A percentile compares a stretch with the other conserved stretches of the same genome.
phyloP scores from a whole-genome alignment of 2,797 vertebrate species.

The Bovichtus variegatus region DNA sequence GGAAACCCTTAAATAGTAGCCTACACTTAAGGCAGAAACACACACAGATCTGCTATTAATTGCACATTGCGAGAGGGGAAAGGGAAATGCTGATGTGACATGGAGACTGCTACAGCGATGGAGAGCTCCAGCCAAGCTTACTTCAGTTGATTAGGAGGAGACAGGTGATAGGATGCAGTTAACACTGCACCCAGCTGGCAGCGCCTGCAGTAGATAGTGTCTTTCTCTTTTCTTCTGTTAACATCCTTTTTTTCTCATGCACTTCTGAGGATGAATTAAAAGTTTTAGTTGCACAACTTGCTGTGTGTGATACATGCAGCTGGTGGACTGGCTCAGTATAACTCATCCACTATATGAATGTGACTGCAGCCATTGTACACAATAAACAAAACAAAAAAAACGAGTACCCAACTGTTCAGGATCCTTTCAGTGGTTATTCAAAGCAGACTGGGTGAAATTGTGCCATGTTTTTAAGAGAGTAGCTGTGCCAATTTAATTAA shows the following conservation, averaged over 20 bases:
- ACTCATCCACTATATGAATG: slow-evolving; percentile 11
- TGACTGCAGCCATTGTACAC: slow-evolving; percentile 1
- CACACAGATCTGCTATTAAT: slow-evolving; percentile 63
- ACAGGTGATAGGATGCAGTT: slow-evolving; percentile 65
- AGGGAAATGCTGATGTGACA: slow-evolving; percentile 71
- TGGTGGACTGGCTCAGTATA: slow-evolving; percentile 1
- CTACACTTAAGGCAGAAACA: slow-evolving; percentile 21
- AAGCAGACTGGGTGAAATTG: neutral
- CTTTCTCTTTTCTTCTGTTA: slow-evolving; percentile 10
- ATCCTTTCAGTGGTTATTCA: neutral
- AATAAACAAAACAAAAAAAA: neutral
- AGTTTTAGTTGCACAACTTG: slow-evolving; percentile 19
- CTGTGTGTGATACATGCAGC: slow-evolving; percentile 30
- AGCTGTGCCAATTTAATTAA: slow-evolving; percentile 21
- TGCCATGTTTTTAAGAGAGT: neutral
- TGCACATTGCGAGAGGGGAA: slow-evolving; percentile 25
- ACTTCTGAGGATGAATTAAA: slow-evolving; percentile 21
- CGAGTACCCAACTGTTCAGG: neutral
- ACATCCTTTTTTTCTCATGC: slow-evolving; percentile 16
- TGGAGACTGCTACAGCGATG: slow-evolving; percentile 56
- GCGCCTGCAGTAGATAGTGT: slow-evolving; percentile 4
- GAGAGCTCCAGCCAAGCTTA: slow-evolving; percentile 56
- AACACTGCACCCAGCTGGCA: slow-evolving; percentile 50
- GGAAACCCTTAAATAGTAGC: slow-evolving; percentile 61
- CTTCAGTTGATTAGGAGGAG: slow-evolving; percentile 61